Conservation (phyloP, 2,113 vertebrate species). For the Leptodactylus fuscus region DNA sequence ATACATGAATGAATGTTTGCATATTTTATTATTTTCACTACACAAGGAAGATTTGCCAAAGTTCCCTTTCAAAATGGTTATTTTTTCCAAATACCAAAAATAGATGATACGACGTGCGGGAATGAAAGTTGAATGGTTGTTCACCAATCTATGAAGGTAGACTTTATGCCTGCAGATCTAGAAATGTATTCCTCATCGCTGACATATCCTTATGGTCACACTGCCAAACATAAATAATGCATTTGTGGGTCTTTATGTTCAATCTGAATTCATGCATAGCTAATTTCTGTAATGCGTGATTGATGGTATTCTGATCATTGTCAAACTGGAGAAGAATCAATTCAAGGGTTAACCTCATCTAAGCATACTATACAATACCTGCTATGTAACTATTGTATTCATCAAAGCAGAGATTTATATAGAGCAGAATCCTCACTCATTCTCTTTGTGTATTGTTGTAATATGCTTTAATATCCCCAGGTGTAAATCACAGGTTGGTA, state of each 20-base stretch:
- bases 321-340: neutral
- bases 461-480: neutral
- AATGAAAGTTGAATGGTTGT: neutral
- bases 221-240: neutral
- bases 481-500: neutral
- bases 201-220: slow-evolving; percentile 18
- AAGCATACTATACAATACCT: too few relatives aligned
- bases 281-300: slow-evolving; percentile 23
- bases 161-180: neutral
- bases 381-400: neutral
- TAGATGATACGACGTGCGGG: too few relatives aligned
- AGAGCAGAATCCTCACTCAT: neutral
- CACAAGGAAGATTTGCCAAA: too few relatives aligned
- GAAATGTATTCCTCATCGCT: neutral
- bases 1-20: too few relatives aligned
- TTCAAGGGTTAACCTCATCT: too few relatives aligned
- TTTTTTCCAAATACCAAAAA: too few relatives aligned
- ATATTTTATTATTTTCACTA: too few relatives aligned
- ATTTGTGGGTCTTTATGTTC: slow-evolving; percentile 10
- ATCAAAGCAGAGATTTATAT: neutral
- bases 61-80: too few relatives aligned
- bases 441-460: neutral
- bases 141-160: neutral
- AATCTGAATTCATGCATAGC: neutral
- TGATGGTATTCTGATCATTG: neutral